Evolutionary conservation across 2,888 invertebrate species (phyloP), one percentile per base, ranked within the genome.

Genomic region (Aproaerema taeniolella): DNA sequence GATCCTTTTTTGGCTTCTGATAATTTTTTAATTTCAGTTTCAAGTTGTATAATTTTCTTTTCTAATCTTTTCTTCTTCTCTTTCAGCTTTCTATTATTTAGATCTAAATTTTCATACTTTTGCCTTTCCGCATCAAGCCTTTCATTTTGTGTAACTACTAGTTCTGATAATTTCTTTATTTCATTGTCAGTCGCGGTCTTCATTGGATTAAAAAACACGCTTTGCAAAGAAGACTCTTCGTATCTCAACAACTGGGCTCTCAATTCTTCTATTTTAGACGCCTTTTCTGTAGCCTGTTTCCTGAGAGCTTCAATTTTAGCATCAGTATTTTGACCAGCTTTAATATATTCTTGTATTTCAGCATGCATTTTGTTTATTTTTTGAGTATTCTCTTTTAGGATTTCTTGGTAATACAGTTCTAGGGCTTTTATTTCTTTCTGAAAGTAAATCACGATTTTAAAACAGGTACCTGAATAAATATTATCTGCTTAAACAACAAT

Each of bases 181-280:
- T 92, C 92, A 31, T 88, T 89, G 59, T 92, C 90, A 1, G 89
- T 87, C 0, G 89, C 88, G 2, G 88, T 81, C 50, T 88, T 87
- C 74, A 88, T 77, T 5, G 87, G 87, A 13, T 82, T 81, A 34
- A 85, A 87, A 45, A 86, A 86, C 4, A 87, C 74, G 44, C 81
- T 85, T 59, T 86, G 85, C 13, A 87, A 50, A 1, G 86, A 86
- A 50, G 80, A 82, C 41, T 87, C 82, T 49, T 87, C 83, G 11
- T 86, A 83, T 47, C 79, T 70, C 13, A 78, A 42, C 1, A 87
- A 56, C 38, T 87, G 86, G 2, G 74, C 77, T 53, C 83, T 66
- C 1, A 88, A 50, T 49, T 86, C 82, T 38, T 86, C 85, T 28
- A 87, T 82, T 65, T 86, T 83, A 4, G 76, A 46, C 1, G 81